Evolutionary conservation across 2,888 invertebrate genomes (phyloP), one percentile per base, ranked within the genome.

Genomic region (Nebria salina): DNA sequence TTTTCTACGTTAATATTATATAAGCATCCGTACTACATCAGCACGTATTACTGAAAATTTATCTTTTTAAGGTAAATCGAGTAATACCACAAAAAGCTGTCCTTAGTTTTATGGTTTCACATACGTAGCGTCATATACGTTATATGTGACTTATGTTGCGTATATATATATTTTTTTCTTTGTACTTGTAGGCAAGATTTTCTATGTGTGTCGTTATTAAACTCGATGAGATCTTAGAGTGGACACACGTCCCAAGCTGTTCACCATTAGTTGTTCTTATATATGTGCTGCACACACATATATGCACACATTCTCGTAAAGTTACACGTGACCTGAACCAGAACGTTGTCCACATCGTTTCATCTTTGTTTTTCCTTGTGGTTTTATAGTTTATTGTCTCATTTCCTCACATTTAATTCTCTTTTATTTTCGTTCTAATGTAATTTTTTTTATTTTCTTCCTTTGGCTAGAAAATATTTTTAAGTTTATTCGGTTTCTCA

Each of bases 211-310:
- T 9, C 25, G 68, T 68, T 15, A 15, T 68, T 15, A 25, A 26
- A 25, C 15, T 68, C 20, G 68, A 25, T 15, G 68, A 68, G 68
- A 26, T 26, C 20, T 68, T 68, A 26, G 68, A 25, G 68, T 68
- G 54, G 54, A 54, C 54, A 54, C 54, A 54, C 54, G 54, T 54
- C 54, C 54, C 54, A 54, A 54, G 54, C 54, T 54, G 54, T 13
- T 54, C 54, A 54, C 54, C 54, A 54, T 54, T 54, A 54, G 54
- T 54, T 54, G 54, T 54, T 54, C 54, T 54, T 54, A 54, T 54
- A 54, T 54, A 13, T 54, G 54, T 11, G 11, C 8, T 13, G 8
- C 54, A 54, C 54, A 54, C 54, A 54, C 54, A 20, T 20, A 20
- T 20, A 20, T 20, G 20, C 20, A 54, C 54, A 54, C 54, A 54